Evolutionary conservation across 2,797 vertebrate species (phyloP).

Genomic region (Characodon lateralis): DNA sequence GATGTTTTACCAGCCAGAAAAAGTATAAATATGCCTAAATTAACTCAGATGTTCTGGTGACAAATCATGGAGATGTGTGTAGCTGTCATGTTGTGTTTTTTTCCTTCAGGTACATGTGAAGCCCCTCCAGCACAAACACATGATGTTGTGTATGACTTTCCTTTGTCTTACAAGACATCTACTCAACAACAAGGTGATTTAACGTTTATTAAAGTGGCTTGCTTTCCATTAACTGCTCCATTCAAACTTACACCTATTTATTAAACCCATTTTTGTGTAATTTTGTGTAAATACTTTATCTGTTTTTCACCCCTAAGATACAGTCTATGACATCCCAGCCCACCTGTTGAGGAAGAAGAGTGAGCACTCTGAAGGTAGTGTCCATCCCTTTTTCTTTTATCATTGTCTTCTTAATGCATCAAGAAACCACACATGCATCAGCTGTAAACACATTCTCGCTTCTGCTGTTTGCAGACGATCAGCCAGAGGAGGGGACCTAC

Average conservation of each 20-base stretch:
- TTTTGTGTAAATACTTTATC: not conserved
- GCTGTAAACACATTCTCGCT: not conserved
- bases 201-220: rapidly evolving
- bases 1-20: constrained; percentile 68
- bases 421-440: not conserved
- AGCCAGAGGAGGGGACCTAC: constrained; percentile 33
- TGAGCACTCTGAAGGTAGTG: constrained; percentile 57
- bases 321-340: constrained; percentile 77
- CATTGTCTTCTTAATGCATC: not conserved
- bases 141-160: constrained; percentile 70
- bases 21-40: constrained; percentile 25
- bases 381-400: not conserved
- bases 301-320: constrained; percentile 45
- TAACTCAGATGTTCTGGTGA: not conserved
- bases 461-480: constrained; percentile 49
- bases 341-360: constrained; percentile 48
- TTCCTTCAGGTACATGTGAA: constrained; percentile 31
- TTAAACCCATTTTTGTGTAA: not conserved
- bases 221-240: not conserved
- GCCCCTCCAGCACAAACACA: not conserved
- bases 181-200: constrained; percentile 53
- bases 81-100: not conserved
- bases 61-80: not conserved
- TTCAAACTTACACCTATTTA: not conserved
- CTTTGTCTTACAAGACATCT: constrained; percentile 42